phyloP scores from a whole-genome alignment of 2,113 vertebrate species.

The Zosterops hypoxanthus region DNA sequence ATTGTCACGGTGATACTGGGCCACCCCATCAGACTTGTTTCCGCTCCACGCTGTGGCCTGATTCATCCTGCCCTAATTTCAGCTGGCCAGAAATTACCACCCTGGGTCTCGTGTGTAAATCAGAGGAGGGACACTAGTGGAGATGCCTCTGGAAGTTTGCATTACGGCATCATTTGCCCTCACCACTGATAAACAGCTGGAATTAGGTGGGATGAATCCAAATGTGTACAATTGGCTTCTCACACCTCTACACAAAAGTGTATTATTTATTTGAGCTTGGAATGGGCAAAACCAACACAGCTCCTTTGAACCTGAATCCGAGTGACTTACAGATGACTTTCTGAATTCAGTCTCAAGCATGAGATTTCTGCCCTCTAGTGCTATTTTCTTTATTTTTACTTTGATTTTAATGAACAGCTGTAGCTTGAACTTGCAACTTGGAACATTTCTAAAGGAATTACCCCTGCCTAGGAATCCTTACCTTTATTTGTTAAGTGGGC shows the following conservation, averaged over 20 bases:
- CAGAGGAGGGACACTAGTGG: background rate
- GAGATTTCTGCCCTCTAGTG: background rate
- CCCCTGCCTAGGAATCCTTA: background rate
- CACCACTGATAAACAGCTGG: background rate
- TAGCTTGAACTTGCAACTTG: background rate
- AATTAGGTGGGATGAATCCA: background rate
- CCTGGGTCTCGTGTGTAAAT: background rate
- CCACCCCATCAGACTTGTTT: background rate
- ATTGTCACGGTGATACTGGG: background rate
- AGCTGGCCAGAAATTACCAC: background rate
- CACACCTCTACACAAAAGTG: background rate
- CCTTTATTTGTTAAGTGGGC: background rate
- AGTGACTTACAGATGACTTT: background rate
- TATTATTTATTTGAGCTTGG: background rate
- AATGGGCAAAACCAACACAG: background rate
- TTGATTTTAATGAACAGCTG: background rate
- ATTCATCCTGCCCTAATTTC: background rate
- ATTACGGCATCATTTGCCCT: background rate
- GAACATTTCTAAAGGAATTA: background rate
- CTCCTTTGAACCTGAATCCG: background rate
- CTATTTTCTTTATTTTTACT: background rate
- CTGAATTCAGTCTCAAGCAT: background rate
- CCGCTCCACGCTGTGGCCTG: background rate
- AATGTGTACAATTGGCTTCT: background rate
- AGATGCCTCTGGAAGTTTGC: background rate